Conservation (phyloP, 2,888 invertebrate species). For the Cosmorhoe ocellata region DNA sequence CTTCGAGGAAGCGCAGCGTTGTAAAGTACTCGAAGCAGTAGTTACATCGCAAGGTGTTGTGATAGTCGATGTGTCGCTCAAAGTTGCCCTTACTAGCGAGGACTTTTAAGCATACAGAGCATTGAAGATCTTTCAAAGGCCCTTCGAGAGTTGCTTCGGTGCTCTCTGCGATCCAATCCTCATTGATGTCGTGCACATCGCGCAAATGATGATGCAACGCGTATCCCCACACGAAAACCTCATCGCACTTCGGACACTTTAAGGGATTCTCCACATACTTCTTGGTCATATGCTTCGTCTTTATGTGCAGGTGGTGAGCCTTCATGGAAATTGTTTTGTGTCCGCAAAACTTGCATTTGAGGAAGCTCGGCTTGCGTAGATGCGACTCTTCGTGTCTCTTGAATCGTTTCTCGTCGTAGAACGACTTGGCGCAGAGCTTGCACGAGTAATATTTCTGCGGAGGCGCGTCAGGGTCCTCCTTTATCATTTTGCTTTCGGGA, state of each 20-base stretch:
- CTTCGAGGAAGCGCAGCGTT: slow-evolving; percentile 68
- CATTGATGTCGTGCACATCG: slow-evolving; percentile 63
- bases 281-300: slow-evolving; percentile 59
- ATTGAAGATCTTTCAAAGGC: slow-evolving; percentile 71
- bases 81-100: slow-evolving; percentile 75
- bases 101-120: slow-evolving; percentile 72
- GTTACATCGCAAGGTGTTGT: slow-evolving; percentile 75
- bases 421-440: slow-evolving; percentile 73
- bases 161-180: slow-evolving; percentile 73
- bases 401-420: slow-evolving; percentile 62
- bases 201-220: slow-evolving; percentile 71
- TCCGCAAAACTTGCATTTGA: slow-evolving; percentile 76
- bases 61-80: slow-evolving; percentile 76
- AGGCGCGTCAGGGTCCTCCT: slow-evolving; percentile 73
- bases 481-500: slow-evolving; percentile 79
- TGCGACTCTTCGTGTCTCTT: slow-evolving; percentile 68
- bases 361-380: slow-evolving; percentile 67
- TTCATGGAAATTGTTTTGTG: slow-evolving; percentile 70
- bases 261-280: slow-evolving; percentile 69
- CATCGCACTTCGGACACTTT: slow-evolving; percentile 67
- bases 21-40: slow-evolving; percentile 77
- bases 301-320: slow-evolving; percentile 68
- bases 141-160: slow-evolving; percentile 54
- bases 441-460: slow-evolving; percentile 65
- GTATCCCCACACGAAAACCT: slow-evolving; percentile 67